phyloP scores from a whole-genome alignment of 2,113 vertebrate species.

The Ptilonorhynchus violaceus region DNA sequence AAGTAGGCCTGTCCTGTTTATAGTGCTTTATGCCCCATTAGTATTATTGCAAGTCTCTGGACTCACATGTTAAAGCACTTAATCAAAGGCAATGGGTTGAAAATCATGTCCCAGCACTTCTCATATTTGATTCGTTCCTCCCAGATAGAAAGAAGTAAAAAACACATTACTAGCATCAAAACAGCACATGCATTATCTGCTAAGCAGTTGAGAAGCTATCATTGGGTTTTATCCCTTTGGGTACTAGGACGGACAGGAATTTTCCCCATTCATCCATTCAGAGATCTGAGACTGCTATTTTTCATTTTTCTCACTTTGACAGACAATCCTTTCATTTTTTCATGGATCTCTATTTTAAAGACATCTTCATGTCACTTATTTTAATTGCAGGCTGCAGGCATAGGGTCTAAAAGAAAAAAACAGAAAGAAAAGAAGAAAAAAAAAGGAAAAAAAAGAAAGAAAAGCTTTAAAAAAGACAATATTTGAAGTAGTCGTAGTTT shows the following conservation, averaged over 20 bases:
- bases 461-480: not conserved
- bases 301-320: conserved; percentile 73
- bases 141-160: conserved; percentile 88
- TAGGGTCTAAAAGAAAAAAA: not conserved
- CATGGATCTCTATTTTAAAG: conserved; percentile 80
- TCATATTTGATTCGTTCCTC: conserved; percentile 97
- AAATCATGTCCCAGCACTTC: conserved; percentile 95
- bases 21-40: conserved; percentile 94
- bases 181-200: conserved; percentile 89
- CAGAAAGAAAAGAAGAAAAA: not conserved
- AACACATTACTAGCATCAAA: conserved; percentile 83
- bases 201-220: conserved; percentile 90
- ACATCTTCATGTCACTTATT: conserved; percentile 73
- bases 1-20: conserved; percentile 76
- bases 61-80: conserved; percentile 97
- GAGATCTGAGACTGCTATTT: conserved; percentile 68
- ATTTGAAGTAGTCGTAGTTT: conserved; percentile 45
- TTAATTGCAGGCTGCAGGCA: conserved; percentile 78
- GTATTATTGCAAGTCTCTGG: conserved; percentile 93
- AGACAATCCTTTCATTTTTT: conserved; percentile 75
- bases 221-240: conserved; percentile 87
- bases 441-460: not conserved
- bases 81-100: conserved; percentile 99
- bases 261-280: conserved; percentile 82
- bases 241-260: conserved; percentile 74